Conservation (phyloP, 2,113 vertebrate genomes). For the Coptodon bakossiorum region DNA sequence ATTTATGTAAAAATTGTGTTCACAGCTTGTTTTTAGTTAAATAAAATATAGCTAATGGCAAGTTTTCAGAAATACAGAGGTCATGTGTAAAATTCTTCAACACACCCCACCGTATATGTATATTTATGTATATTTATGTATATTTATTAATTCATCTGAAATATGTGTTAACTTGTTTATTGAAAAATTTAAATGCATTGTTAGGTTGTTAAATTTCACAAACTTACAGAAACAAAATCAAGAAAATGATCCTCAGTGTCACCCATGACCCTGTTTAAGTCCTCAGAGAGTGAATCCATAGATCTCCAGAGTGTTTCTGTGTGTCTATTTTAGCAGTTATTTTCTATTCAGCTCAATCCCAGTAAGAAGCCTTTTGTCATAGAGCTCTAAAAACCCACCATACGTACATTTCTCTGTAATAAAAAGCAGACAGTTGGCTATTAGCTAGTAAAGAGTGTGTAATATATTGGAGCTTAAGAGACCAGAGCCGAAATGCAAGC, state of each 20-base stretch:
- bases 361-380: background rate
- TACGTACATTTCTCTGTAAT: background rate
- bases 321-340: background rate
- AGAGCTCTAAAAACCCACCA: background rate
- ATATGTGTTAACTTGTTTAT: background rate
- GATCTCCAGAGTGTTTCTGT: background rate
- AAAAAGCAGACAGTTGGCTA: background rate
- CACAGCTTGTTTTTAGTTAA: background rate
- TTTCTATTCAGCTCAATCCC: background rate
- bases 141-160: background rate
- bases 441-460: background rate
- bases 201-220: background rate
- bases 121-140: background rate
- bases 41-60: background rate
- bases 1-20: background rate
- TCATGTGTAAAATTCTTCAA: background rate
- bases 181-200: background rate
- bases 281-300: background rate
- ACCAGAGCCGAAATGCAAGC: background rate
- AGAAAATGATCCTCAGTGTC: background rate
- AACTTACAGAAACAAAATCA: background rate
- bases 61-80: background rate
- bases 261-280: background rate
- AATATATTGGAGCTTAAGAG: background rate
- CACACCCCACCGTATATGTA: background rate